Evolutionary conservation across 2,797 vertebrate genomes (phyloP).

Genomic region (Eutrigla gurnardus): DNA sequence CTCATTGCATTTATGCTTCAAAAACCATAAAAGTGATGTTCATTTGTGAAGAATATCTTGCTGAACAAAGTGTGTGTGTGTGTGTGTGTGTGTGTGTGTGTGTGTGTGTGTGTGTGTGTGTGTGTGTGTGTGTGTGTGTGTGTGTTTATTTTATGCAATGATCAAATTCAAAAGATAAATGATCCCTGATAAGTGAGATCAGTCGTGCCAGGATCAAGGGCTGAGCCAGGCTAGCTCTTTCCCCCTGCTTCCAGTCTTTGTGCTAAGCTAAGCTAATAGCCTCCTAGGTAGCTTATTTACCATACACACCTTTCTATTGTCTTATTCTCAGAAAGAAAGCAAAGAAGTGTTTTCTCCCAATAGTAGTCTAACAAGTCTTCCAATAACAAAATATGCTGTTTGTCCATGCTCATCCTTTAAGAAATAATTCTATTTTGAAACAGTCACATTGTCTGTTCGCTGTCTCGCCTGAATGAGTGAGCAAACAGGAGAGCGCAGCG

Average conservation of each 20-base stretch:
- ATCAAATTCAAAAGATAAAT: not conserved
- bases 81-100: too few relatives aligned
- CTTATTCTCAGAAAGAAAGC: not conserved
- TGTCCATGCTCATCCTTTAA: not conserved
- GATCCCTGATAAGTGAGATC: not conserved
- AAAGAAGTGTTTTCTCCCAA: not conserved
- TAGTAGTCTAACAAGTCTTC: not conserved
- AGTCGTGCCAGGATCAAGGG: not conserved
- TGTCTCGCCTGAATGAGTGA: too few relatives aligned
- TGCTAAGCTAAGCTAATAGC: not conserved
- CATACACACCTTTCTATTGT: not conserved
- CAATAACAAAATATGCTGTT: not conserved
- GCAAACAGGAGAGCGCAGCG: too few relatives aligned
- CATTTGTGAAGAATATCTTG: too few relatives aligned
- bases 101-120: too few relatives aligned
- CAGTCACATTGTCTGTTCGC: too few relatives aligned
- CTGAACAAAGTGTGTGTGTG: too few relatives aligned
- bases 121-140: too few relatives aligned
- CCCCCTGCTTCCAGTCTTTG: not conserved
- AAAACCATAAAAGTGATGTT: too few relatives aligned
- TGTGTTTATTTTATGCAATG: not conserved
- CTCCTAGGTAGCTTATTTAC: not conserved
- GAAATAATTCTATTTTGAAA: too few relatives aligned
- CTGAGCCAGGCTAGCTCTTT: constrained; percentile 1
- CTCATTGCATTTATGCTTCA: too few relatives aligned